Base-by-base conservation (phyloP, 2,113 vertebrate genomes). In the Macroglossus sobrinus region DNA sequence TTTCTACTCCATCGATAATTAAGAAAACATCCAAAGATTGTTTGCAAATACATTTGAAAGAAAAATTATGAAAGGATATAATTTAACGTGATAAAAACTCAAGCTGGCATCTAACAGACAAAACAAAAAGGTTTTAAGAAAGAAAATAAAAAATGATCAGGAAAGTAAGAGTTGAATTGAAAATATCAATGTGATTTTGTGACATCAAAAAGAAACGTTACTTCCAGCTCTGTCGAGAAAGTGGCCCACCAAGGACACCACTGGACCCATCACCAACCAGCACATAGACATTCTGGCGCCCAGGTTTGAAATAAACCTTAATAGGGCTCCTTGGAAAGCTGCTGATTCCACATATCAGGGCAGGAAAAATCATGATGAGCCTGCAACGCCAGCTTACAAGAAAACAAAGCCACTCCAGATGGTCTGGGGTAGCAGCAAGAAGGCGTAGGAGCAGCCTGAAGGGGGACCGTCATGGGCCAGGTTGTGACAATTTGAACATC, bases 101-200 rank as follows among this genome's bases (percentile, higher is more conserved):
- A 43, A 57, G 64, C 12, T 22, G 18, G 59, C n/a, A 50, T 43
- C 30, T 38, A 45, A 38, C 13, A n/a, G 55, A 84, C 47, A 84
- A 91, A 89, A 33, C 26, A 82, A 53, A 40, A 63, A 45, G 28
- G 22, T 59, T 35, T n/a, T 45, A 12, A 85, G 76, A 93, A 66
- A 3, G n/a, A 68, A 69, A 78, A 87, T 71, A 3, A 47, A 71
- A 94, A 81, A 30, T 72, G 18, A 75, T 19, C 47, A 55, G 30
- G n/a, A 64, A 90, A 91, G 26, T 28, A 47, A 94, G 38, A 53
- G 7, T 72, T 72, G 84, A 45, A 55, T 0, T 61, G 6, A 47
- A 91, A 88, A 55, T 40, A 47, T 10, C 33, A 11, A 43, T 3
- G 30, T 71, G 45, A 61, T n/a, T 72, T 76, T 8, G 12, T 30